Evolutionary conservation across 2,797 vertebrate genomes (phyloP), one percentile per base, ranked within the genome.

Genomic region (Huso huso): DNA sequence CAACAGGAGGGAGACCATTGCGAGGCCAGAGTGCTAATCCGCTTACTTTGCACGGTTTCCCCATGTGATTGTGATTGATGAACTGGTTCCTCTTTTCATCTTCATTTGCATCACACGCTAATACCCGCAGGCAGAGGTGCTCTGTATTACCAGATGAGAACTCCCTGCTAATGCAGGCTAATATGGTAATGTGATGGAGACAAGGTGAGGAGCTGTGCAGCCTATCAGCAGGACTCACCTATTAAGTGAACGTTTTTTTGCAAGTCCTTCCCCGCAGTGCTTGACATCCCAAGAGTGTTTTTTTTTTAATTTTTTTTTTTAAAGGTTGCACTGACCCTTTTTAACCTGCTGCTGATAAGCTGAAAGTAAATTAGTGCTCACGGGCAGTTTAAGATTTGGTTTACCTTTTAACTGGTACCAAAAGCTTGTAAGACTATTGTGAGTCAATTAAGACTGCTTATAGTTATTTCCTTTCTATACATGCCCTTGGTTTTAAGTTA

Each of bases 41-140:
- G 78, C 79, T 74, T 73, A 76, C 82, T 74, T 75, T 75, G 70
- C 79, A 79, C 76, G 2, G 60, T 75, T 79, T 87, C 87, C 87
- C 87, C 51, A 68, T 69, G 73, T 74, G 86, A 81, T 70, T 77
- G 85, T 87, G 88, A 91, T 81, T 85, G 89, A 92, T 90, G 87
- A 88, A 86, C 70, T 85, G 80, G 85, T 84, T 86, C 81, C 76
- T 82, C 77, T 80, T 76, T 79, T 85, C 81, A 81, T 77, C 86
- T 92, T 87, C 80, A 90, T 92, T 87, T 84, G 81, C 81, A 82
- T 86, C 12, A 0, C 71, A 64, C 55, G 64, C 67, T 79, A 78
- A 77, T 72, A 69, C 74, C 78, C 55, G 2, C 72, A 76, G 76
- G 83, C 81, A 75, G 77, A 77, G 78, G 72, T 75, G 77, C 73